phyloP scores from a whole-genome alignment of 1,140 invertebrate genomes.

The Calycopis cecrops region DNA sequence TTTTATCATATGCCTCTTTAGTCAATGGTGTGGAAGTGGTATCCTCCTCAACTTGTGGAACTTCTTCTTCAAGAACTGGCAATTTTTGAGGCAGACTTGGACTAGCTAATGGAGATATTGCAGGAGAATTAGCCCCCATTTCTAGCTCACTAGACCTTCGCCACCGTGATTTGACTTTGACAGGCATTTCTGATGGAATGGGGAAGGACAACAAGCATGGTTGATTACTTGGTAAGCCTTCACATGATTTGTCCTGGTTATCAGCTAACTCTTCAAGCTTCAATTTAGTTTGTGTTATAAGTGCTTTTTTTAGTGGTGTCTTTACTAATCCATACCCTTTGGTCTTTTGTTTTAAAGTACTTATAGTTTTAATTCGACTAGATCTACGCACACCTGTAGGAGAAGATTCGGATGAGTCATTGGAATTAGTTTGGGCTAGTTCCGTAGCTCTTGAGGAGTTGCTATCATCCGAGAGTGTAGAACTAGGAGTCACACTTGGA shows the following conservation, averaged over 20 bases:
- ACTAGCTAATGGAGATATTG: slow-evolving; percentile 57
- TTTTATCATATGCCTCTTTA: slow-evolving; percentile 68
- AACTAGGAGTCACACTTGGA: slow-evolving; percentile 64
- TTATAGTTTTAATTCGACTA: slow-evolving; percentile 77
- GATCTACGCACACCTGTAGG: slow-evolving; percentile 73
- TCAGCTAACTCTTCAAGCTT: slow-evolving; percentile 62
- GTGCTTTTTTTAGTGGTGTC: slow-evolving; percentile 66
- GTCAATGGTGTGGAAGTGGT: slow-evolving; percentile 39
- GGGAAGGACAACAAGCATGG: slow-evolving; percentile 58
- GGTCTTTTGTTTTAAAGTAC: slow-evolving; percentile 74
- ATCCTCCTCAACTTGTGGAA: slow-evolving; percentile 39
- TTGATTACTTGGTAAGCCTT: slow-evolving; percentile 34
- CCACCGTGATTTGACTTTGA: slow-evolving; percentile 92
- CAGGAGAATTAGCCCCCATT: slow-evolving; percentile 76
- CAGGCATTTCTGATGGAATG: slow-evolving; percentile 78
- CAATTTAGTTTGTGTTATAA: slow-evolving; percentile 64
- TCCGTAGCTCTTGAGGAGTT: slow-evolving; percentile 60
- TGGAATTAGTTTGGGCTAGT: slow-evolving; percentile 54
- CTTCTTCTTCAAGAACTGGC: slow-evolving; percentile 45
- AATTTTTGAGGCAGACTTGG: slow-evolving; percentile 49
- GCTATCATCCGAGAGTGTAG: slow-evolving; percentile 68
- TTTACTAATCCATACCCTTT: slow-evolving; percentile 77
- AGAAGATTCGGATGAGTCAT: slow-evolving; percentile 68
- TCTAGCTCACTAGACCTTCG: slow-evolving; percentile 88
- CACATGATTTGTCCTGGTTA: slow-evolving; percentile 52